Percentiles rank a stretch among this genome's conserved stretches.
Conservation (phyloP, 1,140 invertebrate species). For the Drosophila arizonae region DNA sequence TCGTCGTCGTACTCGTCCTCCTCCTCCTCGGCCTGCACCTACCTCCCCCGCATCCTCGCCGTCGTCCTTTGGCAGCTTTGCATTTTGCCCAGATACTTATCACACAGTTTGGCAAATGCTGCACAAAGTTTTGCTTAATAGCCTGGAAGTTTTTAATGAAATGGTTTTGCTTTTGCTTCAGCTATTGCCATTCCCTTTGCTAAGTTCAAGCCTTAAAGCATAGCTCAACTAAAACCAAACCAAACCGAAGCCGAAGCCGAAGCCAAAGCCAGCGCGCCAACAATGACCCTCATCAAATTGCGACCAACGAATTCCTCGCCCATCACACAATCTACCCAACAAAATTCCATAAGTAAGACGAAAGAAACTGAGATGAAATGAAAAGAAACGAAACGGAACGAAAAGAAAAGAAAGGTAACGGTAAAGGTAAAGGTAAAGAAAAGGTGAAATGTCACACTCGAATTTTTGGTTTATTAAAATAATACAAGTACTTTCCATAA, state of each 20-base stretch:
- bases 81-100: conserved; percentile 81
- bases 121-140: conserved; percentile 81
- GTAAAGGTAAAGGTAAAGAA: conserved; percentile 19
- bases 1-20: conserved; percentile 28
- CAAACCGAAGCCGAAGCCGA: conserved; percentile 4
- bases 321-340: neutral
- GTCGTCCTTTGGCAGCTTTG: conserved; percentile 76
- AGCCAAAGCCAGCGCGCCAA: conserved; percentile 12
- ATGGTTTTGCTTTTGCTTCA: conserved; percentile 61
- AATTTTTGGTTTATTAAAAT: conserved; percentile 78
- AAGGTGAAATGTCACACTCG: conserved; percentile 77
- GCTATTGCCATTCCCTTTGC: conserved; percentile 33
- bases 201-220: conserved; percentile 50
- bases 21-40: neutral
- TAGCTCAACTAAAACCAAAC: conserved; percentile 12
- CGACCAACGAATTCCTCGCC: conserved; percentile 17
- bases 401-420: neutral
- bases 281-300: conserved; percentile 33
- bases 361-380: neutral
- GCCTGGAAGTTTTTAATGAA: conserved; percentile 82
- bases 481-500: conserved; percentile 56
- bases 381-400: conserved; percentile 15
- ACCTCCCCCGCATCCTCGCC: neutral
- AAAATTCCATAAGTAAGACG: no score
- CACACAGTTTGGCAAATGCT: conserved; percentile 81